phyloP scores from a whole-genome alignment of 2,113 vertebrate genomes.

The Sceloporus tristichus region DNA sequence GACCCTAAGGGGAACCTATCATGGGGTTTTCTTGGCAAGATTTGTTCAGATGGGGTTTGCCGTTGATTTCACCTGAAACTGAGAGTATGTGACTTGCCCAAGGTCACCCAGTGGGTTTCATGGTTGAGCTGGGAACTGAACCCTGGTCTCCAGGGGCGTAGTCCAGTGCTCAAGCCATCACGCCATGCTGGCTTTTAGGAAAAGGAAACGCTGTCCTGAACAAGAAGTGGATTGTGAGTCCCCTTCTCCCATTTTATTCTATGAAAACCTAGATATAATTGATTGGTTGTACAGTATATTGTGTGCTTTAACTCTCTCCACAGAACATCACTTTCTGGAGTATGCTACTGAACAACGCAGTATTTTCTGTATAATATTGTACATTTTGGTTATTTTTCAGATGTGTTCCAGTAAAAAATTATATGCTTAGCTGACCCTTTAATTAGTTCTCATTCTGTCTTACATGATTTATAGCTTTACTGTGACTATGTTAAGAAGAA shows the following conservation, averaged over 20 bases:
- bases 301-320: constrained; percentile 9
- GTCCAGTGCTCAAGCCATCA: too few relatives aligned
- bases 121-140: too few relatives aligned
- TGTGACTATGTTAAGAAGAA: constrained; percentile 71
- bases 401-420: constrained; percentile 69
- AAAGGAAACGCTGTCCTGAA: background rate
- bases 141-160: too few relatives aligned
- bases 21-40: too few relatives aligned
- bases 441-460: constrained; percentile 91
- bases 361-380: constrained; percentile 59
- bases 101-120: too few relatives aligned
- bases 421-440: constrained; percentile 79
- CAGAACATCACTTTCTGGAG: constrained; percentile 56
- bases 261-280: constrained; percentile 29
- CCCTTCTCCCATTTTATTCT: constrained; percentile 19
- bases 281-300: constrained; percentile 31
- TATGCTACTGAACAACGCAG: constrained; percentile 65
- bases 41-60: too few relatives aligned
- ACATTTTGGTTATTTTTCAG: constrained; percentile 53
- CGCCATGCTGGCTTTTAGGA: too few relatives aligned
- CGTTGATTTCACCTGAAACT: too few relatives aligned
- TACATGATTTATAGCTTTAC: constrained; percentile 85
- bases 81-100: too few relatives aligned
- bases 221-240: background rate
- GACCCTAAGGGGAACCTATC: too few relatives aligned